Evolutionary conservation across 2,888 invertebrate species (phyloP).

Genomic region (Thera britannica): DNA sequence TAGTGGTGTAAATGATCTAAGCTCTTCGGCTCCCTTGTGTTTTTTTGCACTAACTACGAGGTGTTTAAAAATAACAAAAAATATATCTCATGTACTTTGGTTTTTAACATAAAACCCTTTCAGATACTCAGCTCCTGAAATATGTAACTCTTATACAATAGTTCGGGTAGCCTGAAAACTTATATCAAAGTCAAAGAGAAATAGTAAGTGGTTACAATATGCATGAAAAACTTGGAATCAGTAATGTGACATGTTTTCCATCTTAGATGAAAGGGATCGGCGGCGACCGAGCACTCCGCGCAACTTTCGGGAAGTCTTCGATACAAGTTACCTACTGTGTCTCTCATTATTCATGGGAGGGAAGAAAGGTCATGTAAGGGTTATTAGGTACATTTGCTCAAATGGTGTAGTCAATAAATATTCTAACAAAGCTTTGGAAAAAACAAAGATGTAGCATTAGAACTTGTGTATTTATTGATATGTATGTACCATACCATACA

Average conservation of each 20-base stretch:
- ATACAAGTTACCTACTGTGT: slow-evolving; percentile 11
- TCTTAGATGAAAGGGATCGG: slow-evolving; percentile 28
- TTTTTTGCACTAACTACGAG: too few relatives aligned
- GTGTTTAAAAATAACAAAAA: too few relatives aligned
- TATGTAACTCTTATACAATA: slow-evolving; percentile 1
- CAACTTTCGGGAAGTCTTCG: slow-evolving; percentile 25
- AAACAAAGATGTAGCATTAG: too few relatives aligned
- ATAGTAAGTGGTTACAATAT: slow-evolving; percentile 23
- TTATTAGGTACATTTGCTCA: slow-evolving; percentile 2
- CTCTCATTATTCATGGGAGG: slow-evolving; percentile 29
- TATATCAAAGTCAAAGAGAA: slow-evolving; percentile 16
- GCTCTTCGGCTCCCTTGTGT: too few relatives aligned
- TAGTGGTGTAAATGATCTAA: too few relatives aligned
- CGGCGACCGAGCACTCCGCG: slow-evolving; percentile 10
- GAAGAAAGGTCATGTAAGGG: slow-evolving; percentile 2
- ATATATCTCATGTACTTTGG: not conserved
- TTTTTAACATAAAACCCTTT: not conserved
- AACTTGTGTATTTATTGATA: too few relatives aligned
- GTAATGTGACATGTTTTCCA: slow-evolving; percentile 22
- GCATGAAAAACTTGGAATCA: slow-evolving; percentile 19
- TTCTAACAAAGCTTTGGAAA: too few relatives aligned
- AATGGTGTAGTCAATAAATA: not conserved
- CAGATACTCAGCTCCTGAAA: not conserved
- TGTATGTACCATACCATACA: too few relatives aligned
- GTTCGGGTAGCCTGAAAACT: slow-evolving; percentile 5